Evolutionary conservation across 2,797 vertebrate genomes (phyloP), one percentile per base, ranked within the genome.

Genomic region (Myiotriccus ornatus): DNA sequence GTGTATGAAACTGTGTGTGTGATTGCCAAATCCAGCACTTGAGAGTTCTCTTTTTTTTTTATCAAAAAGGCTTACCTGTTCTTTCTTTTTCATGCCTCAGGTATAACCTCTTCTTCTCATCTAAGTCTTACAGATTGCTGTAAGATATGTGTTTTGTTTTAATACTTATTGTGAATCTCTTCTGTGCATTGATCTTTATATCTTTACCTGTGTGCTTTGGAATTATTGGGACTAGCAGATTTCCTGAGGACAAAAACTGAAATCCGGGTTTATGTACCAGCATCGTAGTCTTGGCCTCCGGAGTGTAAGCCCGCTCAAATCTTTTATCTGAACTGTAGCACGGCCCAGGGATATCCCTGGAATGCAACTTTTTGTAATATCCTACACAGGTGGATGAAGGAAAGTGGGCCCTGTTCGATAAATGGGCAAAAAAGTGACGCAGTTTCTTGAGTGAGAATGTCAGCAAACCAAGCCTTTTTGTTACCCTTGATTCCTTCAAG

Each of bases 131-230:
- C 19, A 30, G 89, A 90, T 94, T 93, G 88, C 85, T 94, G 73
- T 92, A 87, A 89, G 87, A 94, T 85, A 25, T 43, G 63, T 96
- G 85, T 92, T 94, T 91, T 93, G 70, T 87, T 91, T 94, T 95
- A 93, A 90, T 91, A 71, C 67, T 90, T 95, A 90, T 4, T 87
- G 75, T 44, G 80, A 87, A 75, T 91, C 83, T 93, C 83, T 94
- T 96, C 73, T 90, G 83, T 95, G 87, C 80, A 94, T 87, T 94
- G 93, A 94, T 96, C 85, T 96, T 94, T 89, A 7, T 81, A 71
- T 78, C 87, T 91, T 76, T 87, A 35, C 1, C 35, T 59, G 37
- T 74, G n/a, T 32, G 34, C 44, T 84, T 90, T 73, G 63, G 87
- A 90, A 82, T 89, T 86, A 94, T 46, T 88, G 91, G 34, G 82